These are phyloP conservation scores for Sisor rabdophorus DNA, from an alignment of 2,113 vertebrate genomes.

Conservation along the genomic window DNA sequence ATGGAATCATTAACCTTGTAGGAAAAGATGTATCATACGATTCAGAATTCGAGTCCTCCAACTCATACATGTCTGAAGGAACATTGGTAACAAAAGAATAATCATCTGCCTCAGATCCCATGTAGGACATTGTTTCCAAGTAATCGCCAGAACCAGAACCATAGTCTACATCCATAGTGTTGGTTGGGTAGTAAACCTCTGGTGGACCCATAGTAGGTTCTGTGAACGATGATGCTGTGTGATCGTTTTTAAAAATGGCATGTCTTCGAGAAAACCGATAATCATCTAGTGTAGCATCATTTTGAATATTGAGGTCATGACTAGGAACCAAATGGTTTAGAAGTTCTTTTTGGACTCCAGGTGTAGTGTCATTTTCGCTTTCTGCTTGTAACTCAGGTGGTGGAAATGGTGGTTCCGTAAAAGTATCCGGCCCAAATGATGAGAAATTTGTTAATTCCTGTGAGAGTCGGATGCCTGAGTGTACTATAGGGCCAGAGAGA, in stretches of 20 bases:
- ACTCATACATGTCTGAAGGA: constrained; percentile 67
- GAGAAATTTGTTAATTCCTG: constrained; percentile 29
- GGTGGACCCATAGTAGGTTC: constrained; percentile 64
- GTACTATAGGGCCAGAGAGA: constrained; percentile 38
- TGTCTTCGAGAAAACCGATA: constrained; percentile 61
- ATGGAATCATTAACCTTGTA: constrained; percentile 70
- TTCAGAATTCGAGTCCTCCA: constrained; percentile 74
- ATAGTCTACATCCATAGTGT: constrained; percentile 70
- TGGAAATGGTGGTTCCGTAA: constrained; percentile 29
- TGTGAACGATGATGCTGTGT: constrained; percentile 62
- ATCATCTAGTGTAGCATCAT: constrained; percentile 38
- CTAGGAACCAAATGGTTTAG: constrained; percentile 48
- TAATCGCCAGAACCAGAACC: constrained; percentile 88
- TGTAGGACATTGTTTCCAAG: constrained; percentile 72
- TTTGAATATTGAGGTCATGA: constrained; percentile 40
- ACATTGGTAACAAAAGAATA: constrained; percentile 63
- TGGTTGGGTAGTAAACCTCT: constrained; percentile 64
- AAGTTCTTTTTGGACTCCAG: constrained; percentile 40
- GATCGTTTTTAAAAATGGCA: constrained; percentile 62
- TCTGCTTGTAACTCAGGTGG: constrained; percentile 34
- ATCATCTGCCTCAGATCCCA: constrained; percentile 63
- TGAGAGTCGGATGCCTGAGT: constrained; percentile 32
- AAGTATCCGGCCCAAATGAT: constrained; percentile 14
- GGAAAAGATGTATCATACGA: constrained; percentile 81
- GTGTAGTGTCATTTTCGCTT: neutral